Evolutionary conservation across 2,797 vertebrate genomes (phyloP), one percentile per base, ranked within the genome.

Genomic region (Chelonia mydas): DNA sequence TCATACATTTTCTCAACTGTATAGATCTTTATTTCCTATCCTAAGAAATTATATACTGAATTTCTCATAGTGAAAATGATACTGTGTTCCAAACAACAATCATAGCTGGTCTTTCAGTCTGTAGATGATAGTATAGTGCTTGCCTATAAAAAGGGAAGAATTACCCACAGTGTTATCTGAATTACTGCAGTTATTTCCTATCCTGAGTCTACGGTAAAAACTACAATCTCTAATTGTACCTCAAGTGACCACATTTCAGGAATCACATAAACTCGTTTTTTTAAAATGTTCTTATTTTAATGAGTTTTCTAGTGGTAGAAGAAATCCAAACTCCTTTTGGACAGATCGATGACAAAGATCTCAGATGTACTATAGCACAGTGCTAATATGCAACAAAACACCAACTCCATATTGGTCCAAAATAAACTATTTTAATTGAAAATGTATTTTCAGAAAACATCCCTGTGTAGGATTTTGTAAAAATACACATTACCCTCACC

Each of bases 391-490:
- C 68, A 91, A 90, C 90, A 95, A 93, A 93, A 11, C 55, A 81
- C 47, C 86, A 91, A 89, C 16, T 49, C 11, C 0, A 0, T 57
- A 0, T 57, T 55, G 88, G 79, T 96, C 90, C 96, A 97, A 91
- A 97, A 84, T 88, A 96, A 97, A 96, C 92, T 89, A 84, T 83
- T 97, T 95, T 93, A 92, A 94, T 79, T 95, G 93, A 96, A 95
- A 95, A 89, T 94, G 76, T 90, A 74, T 93, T 96, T 95, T 95
- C 90, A 96, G 83, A 91, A 86, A 65, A 54, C 51, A 91, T 87
- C 84, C 95, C 95, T 83, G 91, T 33, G 81, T 94, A 90, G 81
- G 92, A 92, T 79, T 86, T 95, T 91, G 91, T 88, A 92, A 96
- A 96, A 97, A 95, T 84, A 96, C 76, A 81, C 81, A 93, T 81